Conservation (phyloP, 2,888 invertebrate species). For the Tetragonula carbonaria region DNA sequence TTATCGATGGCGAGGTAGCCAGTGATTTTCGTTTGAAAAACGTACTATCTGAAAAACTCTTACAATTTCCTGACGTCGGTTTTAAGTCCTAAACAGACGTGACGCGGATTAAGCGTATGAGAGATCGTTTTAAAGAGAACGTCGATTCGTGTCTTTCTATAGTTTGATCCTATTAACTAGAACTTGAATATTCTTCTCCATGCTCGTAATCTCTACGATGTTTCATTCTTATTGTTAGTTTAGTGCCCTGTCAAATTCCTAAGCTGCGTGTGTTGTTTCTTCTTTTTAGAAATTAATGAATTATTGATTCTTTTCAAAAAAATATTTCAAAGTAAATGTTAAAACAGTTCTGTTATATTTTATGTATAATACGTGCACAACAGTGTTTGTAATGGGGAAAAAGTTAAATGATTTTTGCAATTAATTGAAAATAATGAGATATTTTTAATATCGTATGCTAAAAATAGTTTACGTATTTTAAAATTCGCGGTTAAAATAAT, state of each 20-base stretch:
- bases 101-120: constrained; percentile 20
- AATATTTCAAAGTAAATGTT: too few species aligned
- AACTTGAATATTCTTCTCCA: neutral
- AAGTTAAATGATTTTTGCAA: too few species aligned
- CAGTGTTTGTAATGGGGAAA: too few species aligned
- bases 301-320: too few species aligned
- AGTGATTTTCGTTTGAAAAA: constrained; percentile 31
- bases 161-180: constrained; percentile 13
- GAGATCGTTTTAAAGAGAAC: neutral
- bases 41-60: constrained; percentile 7
- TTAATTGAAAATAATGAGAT: too few species aligned
- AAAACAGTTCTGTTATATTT: too few species aligned
- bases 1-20: constrained; percentile 14
- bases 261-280: neutral
- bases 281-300: too few species aligned
- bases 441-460: too few species aligned
- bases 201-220: neutral
- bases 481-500: too few species aligned
- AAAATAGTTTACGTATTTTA: too few species aligned
- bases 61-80: constrained; percentile 30
- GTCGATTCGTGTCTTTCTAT: neutral
- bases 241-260: neutral
- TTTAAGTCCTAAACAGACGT: constrained; percentile 27
- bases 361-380: too few species aligned
- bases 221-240: neutral